Base-by-base conservation (phyloP, 2,888 invertebrate genomes). In the Tetranychus truncatus region DNA sequence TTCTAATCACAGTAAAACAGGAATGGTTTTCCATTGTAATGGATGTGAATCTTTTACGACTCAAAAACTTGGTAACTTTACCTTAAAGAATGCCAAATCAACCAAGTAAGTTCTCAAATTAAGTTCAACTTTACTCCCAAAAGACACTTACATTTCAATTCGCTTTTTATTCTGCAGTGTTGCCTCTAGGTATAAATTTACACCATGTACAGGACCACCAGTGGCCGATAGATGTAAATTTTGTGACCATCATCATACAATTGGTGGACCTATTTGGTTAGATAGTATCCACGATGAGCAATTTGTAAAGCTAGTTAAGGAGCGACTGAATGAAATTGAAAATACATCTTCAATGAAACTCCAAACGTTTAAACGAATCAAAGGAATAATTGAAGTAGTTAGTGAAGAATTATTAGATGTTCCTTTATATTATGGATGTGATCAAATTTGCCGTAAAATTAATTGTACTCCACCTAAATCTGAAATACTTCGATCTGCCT, bases 201-300 rank as follows among this genome's bases (percentile, higher is more conserved):
- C 84, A 77, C 84, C 92, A 75, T 88, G 91, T 0, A 83, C 86
- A 7, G 90, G 87, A 5, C 91, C 92, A 0, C 84, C 87, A 0
- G 88, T 91, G 0, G 84, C 84, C 1, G 83, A 84, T 55, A 83
- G 84, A 44, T 96, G 95, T 82, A 85, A 85, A 45, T 88, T 91
- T 81, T 95, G 95, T 81, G 86, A 87, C 1, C 87, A 88, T 80
- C 86, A 85, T 6, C 75, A 77, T 74, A 76, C 74, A 72, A 83
- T 92, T 79, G 93, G 92, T 11, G 99, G 99, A 1, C 99, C 99
- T 0, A 89, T 99, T 79, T 99, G 96, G 95, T 87, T 89, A 0
- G 91, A 88, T 0, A 89, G 90, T 0, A 86, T 99, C 67, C 95
- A 97, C 83, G 87, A 91, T 79, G 84, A 84, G 72, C 82, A 84